Evolutionary conservation across 2,888 invertebrate genomes (phyloP).

Genomic region (Cerastis rubricosa): DNA sequence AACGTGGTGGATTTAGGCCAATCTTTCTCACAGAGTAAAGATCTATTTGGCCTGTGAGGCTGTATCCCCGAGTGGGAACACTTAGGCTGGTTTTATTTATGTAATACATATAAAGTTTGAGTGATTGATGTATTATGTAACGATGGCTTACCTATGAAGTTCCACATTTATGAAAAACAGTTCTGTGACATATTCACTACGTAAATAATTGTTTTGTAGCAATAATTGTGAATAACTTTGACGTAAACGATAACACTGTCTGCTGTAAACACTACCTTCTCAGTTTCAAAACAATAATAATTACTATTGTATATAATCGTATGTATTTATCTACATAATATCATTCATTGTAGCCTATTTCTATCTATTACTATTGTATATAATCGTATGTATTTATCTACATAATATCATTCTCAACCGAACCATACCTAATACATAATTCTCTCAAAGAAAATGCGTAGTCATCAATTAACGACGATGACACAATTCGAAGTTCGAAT

Average conservation of each 20-base stretch:
- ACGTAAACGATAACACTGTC: conserved; percentile 18
- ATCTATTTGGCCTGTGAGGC: not conserved
- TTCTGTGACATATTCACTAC: not conserved
- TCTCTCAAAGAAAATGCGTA: not conserved
- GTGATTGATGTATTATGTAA: not conserved
- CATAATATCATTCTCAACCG: conserved; percentile 12
- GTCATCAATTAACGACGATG: not conserved
- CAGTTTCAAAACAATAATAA: conserved; percentile 5
- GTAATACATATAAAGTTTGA: not conserved
- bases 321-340: conserved; percentile 6
- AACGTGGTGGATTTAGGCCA: not conserved
- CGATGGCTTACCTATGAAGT: not conserved
- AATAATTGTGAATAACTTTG: conserved; percentile 1
- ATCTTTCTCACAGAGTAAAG: not conserved
- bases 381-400: conserved; percentile 9
- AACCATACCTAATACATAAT: not conserved
- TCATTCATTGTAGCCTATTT: not conserved
- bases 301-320: conserved; percentile 11
- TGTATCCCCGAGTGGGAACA: not conserved
- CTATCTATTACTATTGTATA: conserved; percentile 12
- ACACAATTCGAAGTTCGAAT: not conserved
- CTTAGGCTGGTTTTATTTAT: not conserved
- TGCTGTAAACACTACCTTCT: conserved; percentile 15
- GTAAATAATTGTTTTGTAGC: conserved; percentile 20
- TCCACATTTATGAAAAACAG: not conserved